Evolutionary conservation across 2,797 vertebrate genomes (phyloP), one percentile per base, ranked within the genome.

Genomic region (Sandelia bainsii): DNA sequence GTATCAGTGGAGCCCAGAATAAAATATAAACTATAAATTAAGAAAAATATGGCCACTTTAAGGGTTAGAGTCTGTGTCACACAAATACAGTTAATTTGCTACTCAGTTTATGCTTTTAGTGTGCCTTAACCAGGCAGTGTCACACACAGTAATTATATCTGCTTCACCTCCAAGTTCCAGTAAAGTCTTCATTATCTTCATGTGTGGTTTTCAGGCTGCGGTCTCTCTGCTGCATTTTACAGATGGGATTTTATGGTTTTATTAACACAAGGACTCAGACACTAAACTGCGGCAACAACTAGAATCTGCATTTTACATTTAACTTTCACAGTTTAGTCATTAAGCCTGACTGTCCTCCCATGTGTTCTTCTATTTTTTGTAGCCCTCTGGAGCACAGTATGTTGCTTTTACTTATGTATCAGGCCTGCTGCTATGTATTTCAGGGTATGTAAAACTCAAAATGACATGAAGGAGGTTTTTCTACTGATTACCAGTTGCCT

Each of bases 171-270:
- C 79, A 75, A 62, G 44, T 29, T 72, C 63, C 59, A 32, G 8
- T 71, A 44, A 51, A 79, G 62, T 71, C 70, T 62, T 68, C 56
- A 71, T 79, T 56, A 56, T 62, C 51, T 53, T 62, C 70, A 58
- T 13, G 37, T 77, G 77, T 69, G 66, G 39, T 39, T 75, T 66
- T 80, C 29, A 63, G 49, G 22, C 72, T 71, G 81, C 5, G 75
- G 77, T 75, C 5, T 62, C 49, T 29, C 22, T 69, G 49, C 70
- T 73, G 45, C 60, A 80, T 19, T 81, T 90, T 83, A 83, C 83
- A 88, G 81, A 90, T 87, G 86, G 73, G 70, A 77, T 51, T 83
- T 82, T 73, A 70, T 40, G 39, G 22, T 78, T 85, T 85, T 79
- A 79, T 80, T 77, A 77, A 79, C 65, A 75, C 46, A 62, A 64